Evolutionary conservation across 2,888 invertebrate genomes (phyloP).

Genomic region (Thelaira solivaga): DNA sequence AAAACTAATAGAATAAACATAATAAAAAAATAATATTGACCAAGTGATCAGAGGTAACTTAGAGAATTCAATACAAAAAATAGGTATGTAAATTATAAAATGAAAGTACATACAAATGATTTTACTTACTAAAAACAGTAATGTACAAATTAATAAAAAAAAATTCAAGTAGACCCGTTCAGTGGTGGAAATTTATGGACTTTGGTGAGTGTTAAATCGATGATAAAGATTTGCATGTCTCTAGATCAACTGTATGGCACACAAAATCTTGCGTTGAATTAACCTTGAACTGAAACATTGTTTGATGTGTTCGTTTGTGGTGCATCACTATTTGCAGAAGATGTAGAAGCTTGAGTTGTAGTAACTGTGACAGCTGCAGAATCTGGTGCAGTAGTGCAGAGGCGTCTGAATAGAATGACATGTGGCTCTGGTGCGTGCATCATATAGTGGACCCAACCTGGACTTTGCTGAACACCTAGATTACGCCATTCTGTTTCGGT

Average conservation of each 20-base stretch:
- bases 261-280: not conserved
- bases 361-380: not conserved
- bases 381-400: slow-evolving; percentile 67
- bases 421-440: slow-evolving; percentile 94
- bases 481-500: slow-evolving; percentile 96
- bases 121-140: no score
- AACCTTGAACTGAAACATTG: slow-evolving; percentile 63
- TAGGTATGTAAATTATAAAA: not conserved
- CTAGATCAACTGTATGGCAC: slow-evolving; percentile 13
- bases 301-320: slow-evolving; percentile 39
- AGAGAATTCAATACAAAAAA: not conserved
- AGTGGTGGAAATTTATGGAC: no score
- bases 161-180: no score
- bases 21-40: not conserved
- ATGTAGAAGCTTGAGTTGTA: slow-evolving; percentile 2
- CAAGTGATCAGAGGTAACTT: not conserved
- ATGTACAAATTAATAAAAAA: no score
- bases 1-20: not conserved
- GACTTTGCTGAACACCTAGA: slow-evolving; percentile 95
- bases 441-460: slow-evolving; percentile 84
- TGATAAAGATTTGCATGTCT: not conserved
- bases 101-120: no score
- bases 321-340: slow-evolving; percentile 3
- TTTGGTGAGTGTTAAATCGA: slow-evolving; percentile 16
- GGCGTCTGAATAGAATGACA: slow-evolving; percentile 87